Evolutionary conservation across 2,797 vertebrate genomes (phyloP), one percentile per base, ranked within the genome.

Genomic region (Hypotaenidia okinawae): DNA sequence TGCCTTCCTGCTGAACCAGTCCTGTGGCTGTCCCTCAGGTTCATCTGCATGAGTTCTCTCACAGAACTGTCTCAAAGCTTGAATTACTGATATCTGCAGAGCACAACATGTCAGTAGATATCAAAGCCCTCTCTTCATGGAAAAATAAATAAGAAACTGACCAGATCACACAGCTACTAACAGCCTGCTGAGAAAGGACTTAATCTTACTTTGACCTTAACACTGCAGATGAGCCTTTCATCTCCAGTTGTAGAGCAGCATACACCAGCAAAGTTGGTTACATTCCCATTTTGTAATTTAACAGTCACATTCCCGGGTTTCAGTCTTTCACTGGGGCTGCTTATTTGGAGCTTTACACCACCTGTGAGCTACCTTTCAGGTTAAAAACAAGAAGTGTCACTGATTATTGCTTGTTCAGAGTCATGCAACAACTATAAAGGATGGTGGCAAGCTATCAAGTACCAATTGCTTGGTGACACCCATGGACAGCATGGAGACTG

Each of bases 1-100:
- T 82, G 62, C 59, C 62, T 95, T 94, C 85, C 83, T 88, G 82
- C 79, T 94, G 72, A 94, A 95, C 89, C 91, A 94, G 87, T 94
- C 90, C 67, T 76, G 80, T 93, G 88, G 74, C 88, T 59, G 77
- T 63, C 90, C 77, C 88, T 84, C 35, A 59, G 90, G 83, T 68
- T 88, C 78, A 49, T 24, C 69, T 52, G 88, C 88, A 79, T 3
- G 3, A 81, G 62, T 45, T 95, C 73, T 59, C 81, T 72, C 83
- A 76, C 39, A 82, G 33, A 84, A 90, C n/a, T 51, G 76, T 52
- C 2, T 0, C 52, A 55, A 82, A 82, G 52, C 70, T 89, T 95
- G 37, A 90, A 94, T 96, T 94, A 95, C 81, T 95, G 79, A 89
- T 87, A 74, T 14, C 51, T 33, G 6, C 25, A 25, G 27, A 84